A percentile compares a stretch with the other conserved stretches of the same genome.
These are phyloP conservation scores for Phyllotreta cruciferae DNA, from an alignment of 2,888 invertebrate genomes.

Conservation along the genomic window DNA sequence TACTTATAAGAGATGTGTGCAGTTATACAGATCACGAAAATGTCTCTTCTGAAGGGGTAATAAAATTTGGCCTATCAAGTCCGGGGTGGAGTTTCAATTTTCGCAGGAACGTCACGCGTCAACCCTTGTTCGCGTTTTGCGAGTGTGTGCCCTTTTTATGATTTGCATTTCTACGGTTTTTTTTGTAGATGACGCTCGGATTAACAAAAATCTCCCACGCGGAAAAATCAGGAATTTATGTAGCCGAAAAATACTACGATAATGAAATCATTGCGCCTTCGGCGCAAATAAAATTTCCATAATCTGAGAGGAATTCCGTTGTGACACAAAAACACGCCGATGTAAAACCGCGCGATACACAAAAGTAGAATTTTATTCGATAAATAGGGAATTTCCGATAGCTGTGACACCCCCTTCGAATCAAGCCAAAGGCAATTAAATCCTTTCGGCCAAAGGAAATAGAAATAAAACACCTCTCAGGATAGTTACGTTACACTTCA, in stretches of 20 bases:
- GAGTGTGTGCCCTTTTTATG: constrained; percentile 14
- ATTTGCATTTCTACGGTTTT: constrained; percentile 16
- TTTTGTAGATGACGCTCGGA: constrained; percentile 14
- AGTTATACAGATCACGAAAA: too few species aligned
- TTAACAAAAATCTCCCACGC: constrained; percentile 15
- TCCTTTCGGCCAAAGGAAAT: too few species aligned
- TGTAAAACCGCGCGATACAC: not conserved
- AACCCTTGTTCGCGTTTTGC: constrained; percentile 18
- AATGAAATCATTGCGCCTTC: constrained; percentile 20
- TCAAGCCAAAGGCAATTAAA: too few species aligned
- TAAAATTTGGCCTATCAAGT: too few species aligned
- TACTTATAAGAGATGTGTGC: too few species aligned
- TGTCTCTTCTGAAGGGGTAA: too few species aligned
- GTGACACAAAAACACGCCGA: constrained; percentile 2
- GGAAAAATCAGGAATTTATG: constrained; percentile 20
- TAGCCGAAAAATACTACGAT: constrained; percentile 27
- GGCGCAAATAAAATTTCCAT: constrained; percentile 21
- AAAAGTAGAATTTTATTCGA: not conserved
- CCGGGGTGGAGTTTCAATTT: constrained; percentile 1
- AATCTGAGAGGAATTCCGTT: constrained; percentile 14
- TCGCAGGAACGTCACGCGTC: constrained; percentile 2
- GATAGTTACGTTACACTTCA: too few species aligned
- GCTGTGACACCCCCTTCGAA: too few species aligned
- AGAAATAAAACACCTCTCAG: too few species aligned
- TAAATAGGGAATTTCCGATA: not conserved